Base-by-base conservation (phyloP, 2,113 vertebrate species). In the Smithornis capensis region DNA sequence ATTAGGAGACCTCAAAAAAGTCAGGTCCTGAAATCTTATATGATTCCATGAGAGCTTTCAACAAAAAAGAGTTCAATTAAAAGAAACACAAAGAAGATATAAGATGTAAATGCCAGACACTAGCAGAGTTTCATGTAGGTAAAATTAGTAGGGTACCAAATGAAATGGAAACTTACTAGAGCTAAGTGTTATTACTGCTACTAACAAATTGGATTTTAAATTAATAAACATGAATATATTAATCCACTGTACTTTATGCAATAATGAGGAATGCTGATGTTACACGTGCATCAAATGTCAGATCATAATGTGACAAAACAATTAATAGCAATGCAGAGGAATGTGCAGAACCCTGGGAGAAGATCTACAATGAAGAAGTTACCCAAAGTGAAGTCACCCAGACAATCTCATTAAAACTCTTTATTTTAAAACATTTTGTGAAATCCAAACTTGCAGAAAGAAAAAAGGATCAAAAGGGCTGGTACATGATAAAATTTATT, bases 141-240 rank as follows among this genome's bases (percentile, higher is more conserved):
- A 95, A 97, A 97, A 97, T 95, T 85, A 95, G 83, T 52, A 87
- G 45, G 33, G 63, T 83, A 89, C 19, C 24, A 93, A 97, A 91
- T 94, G 70, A 95, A 95, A 93, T 93, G 78, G 92, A 97, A 97
- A 98, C 94, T 94, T 6, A 94, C 55, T 94, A 68, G 81, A 83
- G 71, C 78, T 94, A 94, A 96, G 55, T 87, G 89, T 94, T 92
- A 91, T 76, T 74, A 79, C 71, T 95, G 52, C 57, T 96, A 74
- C 91, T 37, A 94, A n/a, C 74, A 97, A 94, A 79, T 50, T 89
- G 33, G 52, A 90, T 94, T 90, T 90, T 56, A 96, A 97, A 94
- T 96, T 95, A 97, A 95, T 95, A 96, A 98, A 95, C 64, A 95
- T 75, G 73, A 90, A 93, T 84, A 86, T 89, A 95, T 94, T 96